Conservation (phyloP, 1,140 invertebrate species). For the Panagrolaimus sp. region DNA sequence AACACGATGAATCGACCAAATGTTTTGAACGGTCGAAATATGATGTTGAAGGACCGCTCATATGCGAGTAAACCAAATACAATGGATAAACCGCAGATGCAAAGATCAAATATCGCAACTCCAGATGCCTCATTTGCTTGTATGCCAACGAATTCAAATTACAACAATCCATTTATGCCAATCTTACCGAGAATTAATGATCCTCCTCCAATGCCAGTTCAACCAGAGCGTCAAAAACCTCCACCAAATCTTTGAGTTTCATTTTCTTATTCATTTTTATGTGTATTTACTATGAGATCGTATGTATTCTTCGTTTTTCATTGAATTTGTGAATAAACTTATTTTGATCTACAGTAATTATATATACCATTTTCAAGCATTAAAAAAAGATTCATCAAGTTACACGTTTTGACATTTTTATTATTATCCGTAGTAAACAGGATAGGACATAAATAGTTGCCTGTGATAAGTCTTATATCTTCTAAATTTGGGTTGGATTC, state of each 20-base stretch:
- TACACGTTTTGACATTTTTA: no score
- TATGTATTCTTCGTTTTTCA: no score
- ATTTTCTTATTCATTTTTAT: no score
- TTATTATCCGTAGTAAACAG: no score
- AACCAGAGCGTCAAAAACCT: background rate
- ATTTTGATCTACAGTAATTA: no score
- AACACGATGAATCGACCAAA: background rate
- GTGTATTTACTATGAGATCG: no score
- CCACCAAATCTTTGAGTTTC: background rate
- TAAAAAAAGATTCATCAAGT: no score
- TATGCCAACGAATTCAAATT: background rate
- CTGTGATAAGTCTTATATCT: no score
- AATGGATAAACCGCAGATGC: background rate
- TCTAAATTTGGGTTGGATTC: no score
- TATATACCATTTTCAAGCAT: no score
- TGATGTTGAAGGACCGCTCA: conserved; percentile 5
- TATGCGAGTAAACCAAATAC: background rate
- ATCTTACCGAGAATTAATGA: background rate
- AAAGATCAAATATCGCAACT: background rate
- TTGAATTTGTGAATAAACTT: no score
- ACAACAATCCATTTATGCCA: conserved; percentile 9
- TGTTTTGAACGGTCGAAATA: background rate
- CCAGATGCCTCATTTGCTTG: background rate
- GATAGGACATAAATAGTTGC: no score
- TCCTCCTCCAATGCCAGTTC: background rate